Conservation (phyloP, 1,140 invertebrate genomes). For the Gonioctena quinquepunctata region DNA sequence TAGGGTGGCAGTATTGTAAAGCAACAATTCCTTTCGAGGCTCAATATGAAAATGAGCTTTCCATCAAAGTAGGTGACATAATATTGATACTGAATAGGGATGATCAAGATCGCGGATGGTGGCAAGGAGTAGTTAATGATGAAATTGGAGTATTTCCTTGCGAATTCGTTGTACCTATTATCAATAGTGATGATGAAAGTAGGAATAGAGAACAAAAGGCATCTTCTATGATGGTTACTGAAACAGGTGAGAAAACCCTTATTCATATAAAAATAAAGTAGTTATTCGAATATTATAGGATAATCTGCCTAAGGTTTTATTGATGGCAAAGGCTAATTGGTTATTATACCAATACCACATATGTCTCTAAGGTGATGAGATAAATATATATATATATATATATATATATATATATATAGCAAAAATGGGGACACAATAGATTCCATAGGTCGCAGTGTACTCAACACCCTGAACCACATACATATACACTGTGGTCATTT, state of each 20-base stretch:
- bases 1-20: constrained; percentile 65
- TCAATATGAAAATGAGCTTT: constrained; percentile 92
- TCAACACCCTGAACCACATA: no score
- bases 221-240: constrained; percentile 3
- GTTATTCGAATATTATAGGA: no score
- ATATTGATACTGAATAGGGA: constrained; percentile 86
- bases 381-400: no score
- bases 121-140: constrained; percentile 91
- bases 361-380: no score
- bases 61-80: constrained; percentile 85
- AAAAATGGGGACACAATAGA: no score
- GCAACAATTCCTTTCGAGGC: constrained; percentile 90
- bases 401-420: no score
- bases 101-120: constrained; percentile 94
- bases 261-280: no score
- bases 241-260: constrained; percentile 2
- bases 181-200: constrained; percentile 19
- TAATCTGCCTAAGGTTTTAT: no score
- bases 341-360: no score
- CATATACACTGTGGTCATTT: no score
- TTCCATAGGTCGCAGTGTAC: no score
- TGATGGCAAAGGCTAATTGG: no score
- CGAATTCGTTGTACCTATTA: constrained; percentile 84
- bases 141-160: constrained; percentile 93
- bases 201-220: constrained; percentile 20